Evolutionary conservation across 2,888 invertebrate genomes (phyloP).

Genomic region (Phorcus lineatus): DNA sequence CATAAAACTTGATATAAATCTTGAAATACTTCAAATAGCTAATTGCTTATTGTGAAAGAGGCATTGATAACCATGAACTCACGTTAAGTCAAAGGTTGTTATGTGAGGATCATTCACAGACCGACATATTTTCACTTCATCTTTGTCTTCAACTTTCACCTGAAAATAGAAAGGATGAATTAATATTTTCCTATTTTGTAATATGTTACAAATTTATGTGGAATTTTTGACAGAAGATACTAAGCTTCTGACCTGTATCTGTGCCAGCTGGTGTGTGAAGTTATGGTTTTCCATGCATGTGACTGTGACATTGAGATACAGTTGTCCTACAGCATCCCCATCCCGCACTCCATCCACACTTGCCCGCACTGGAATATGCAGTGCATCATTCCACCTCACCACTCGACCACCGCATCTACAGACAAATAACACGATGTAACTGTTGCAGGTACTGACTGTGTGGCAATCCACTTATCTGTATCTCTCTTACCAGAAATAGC

Average conservation of each 20-base stretch:
- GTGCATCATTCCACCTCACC: not conserved
- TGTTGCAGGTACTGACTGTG: no score
- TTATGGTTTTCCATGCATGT: constrained; percentile 19
- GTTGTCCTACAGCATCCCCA: constrained; percentile 34
- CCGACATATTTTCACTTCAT: constrained; percentile 41
- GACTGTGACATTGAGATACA: constrained; percentile 30
- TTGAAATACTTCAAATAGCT: no score
- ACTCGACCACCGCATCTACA: no score
- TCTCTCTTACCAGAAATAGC: not conserved
- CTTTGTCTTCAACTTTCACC: constrained; percentile 46
- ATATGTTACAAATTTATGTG: no score
- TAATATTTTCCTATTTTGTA: no score
- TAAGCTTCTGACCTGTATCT: not conserved
- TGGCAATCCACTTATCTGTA: not conserved
- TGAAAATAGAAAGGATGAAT: constrained; percentile 19
- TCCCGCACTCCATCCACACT: constrained; percentile 37
- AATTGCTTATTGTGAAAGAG: not conserved
- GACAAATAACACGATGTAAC: no score
- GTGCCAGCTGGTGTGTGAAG: not conserved
- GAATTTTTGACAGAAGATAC: no score
- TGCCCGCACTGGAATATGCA: constrained; percentile 17
- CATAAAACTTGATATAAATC: no score
- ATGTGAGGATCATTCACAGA: constrained; percentile 56
- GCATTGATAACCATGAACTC: not conserved
- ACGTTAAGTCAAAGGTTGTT: constrained; percentile 53